A percentile compares a stretch with the other conserved stretches of the same genome.
phyloP scores from a whole-genome alignment of 2,113 vertebrate species.

The Peucedramus taeniatus region DNA sequence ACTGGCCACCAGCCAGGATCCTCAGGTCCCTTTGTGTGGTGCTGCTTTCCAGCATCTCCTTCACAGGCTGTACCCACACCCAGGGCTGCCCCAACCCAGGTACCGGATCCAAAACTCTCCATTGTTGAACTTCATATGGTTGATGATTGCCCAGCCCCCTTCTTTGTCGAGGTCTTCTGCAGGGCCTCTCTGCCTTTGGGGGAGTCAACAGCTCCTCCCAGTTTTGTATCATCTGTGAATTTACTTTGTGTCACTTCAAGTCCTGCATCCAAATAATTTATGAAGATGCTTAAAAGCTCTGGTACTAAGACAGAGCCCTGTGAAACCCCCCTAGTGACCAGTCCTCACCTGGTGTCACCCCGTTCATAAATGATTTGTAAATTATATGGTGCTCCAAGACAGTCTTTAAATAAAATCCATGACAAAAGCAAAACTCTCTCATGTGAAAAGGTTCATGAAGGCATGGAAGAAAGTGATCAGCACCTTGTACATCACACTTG shows the following conservation, averaged over 20 bases:
- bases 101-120: not conserved
- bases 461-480: not conserved
- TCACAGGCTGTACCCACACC: not conserved
- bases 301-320: not conserved
- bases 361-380: not conserved
- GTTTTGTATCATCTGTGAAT: not conserved
- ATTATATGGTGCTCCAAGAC: not conserved
- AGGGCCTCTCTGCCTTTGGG: not conserved
- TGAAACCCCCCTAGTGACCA: not conserved
- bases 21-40: not conserved
- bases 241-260: not conserved
- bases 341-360: not conserved
- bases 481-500: not conserved
- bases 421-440: not conserved
- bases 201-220: not conserved
- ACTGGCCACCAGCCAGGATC: not conserved
- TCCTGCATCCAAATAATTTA: fast-evolving
- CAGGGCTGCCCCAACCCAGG: not conserved
- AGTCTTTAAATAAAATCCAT: not conserved
- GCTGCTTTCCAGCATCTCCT: not conserved
- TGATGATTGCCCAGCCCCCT: not conserved
- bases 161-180: fast-evolving
- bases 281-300: not conserved
- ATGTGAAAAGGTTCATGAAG: not conserved
- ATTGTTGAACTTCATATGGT: fast-evolving